Evolutionary conservation across 1,140 invertebrate species (phyloP), one percentile per base, ranked within the genome.

Genomic region (Leguminivora glycinivorella): DNA sequence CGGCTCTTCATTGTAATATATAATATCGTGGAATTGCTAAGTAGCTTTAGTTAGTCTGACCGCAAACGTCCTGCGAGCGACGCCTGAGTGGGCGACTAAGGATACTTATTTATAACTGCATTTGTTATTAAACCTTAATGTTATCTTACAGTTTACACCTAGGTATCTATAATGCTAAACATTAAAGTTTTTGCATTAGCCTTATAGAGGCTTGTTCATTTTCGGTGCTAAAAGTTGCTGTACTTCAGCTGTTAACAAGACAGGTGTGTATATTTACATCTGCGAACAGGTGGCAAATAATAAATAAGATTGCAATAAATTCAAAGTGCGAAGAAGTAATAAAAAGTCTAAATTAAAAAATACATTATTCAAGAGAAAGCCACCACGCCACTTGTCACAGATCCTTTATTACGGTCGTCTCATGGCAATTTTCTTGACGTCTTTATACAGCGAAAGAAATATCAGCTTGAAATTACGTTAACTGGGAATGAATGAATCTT

Each of bases 1-100:
- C 38, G 25, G 34, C 66, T 67, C 63, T 78, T 76, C 75, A n/a
- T n/a, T 70, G 71, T 66, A 75, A 79, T 76, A 76, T 24, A 19
- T 63, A 63, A 63, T 56, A 52, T 68, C 73, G 66, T 29, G 25
- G 58, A 70, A 66, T 63, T 40, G 31, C 69, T 70, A 66, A 70
- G 58, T 66, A 40, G 69, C 69, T 66, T 70, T 70, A 38, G 29
- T 40, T 66, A 43, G 66, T n/a, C 56, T 52, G 69, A 70, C 69
- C 69, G 69, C 69, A 34, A 47, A 43, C 47, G 69, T 40, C 69
- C 69, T 70, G 25, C 17, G 12, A n/a, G n/a, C n/a, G n/a, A 38
- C 26, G 69, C 38, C 17, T 66, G 63, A 25, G 17, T 52, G 2
- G 31, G 5, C n/a, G 58, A 4, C 29, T 60, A 19, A n/a, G n/a